Base-by-base conservation (phyloP, 2,888 invertebrate species). In the Eupithecia abbreviata region DNA sequence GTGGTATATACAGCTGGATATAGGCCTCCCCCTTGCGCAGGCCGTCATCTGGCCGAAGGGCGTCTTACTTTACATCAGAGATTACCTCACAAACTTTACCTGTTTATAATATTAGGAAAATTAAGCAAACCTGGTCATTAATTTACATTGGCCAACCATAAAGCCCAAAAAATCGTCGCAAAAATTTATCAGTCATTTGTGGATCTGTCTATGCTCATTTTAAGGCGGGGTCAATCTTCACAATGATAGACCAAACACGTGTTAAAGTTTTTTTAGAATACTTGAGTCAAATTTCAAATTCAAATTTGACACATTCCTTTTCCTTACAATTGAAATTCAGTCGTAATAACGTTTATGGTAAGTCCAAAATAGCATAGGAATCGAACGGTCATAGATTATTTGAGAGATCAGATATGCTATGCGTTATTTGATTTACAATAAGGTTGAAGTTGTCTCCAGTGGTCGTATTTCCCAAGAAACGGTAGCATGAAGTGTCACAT, bases 401-500 rank as follows among this genome's bases (percentile, higher is more conserved):
- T 45, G n/a, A 5, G 30, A 4, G 71, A 18, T 68, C 68, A 15
- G 15, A 18, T 18, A 45, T 74, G 77, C 79, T 80, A 73, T 68
- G 74, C 76, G 77, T 77, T 76, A 74, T 74, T 71, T 45, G 71
- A 6, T 77, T 51, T 69, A 62, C n/a, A 42, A 76, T 80, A 76
- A 71, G 66, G 72, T 69, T 74, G 69, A 75, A 9, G 42, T 73
- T 72, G 70, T n/a, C 47, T 15, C 18, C 47, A 69, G 47, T 12
- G 43, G 66, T 74, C 42, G 18, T 42, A 42, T 66, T 66, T 66
- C 66, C 42, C 47, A 72, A 18, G 86, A 88, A 85, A 85, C 89
- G 86, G 91, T 90, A 91, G 92, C 90, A 85, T 85, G 84, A 71
- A 79, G 89, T 87, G 83, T 92, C 87, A 82, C 79, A 87, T 92